Base-by-base conservation (phyloP, 2,113 vertebrate genomes). In the Tupaia tana region DNA sequence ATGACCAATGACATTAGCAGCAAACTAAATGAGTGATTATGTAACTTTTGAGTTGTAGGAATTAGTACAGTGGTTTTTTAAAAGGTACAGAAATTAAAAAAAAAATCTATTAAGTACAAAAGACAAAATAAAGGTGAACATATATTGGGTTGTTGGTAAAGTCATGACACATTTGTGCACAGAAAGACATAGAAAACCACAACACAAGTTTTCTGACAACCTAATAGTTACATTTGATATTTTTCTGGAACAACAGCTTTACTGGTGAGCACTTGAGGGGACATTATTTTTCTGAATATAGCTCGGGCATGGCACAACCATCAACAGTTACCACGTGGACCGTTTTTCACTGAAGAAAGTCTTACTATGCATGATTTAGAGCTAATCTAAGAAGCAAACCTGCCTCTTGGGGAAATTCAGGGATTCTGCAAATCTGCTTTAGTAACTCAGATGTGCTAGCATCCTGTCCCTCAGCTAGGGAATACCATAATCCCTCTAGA, bases 1-100 rank as follows among this genome's bases (percentile, higher is more conserved):
- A 95, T 61, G 75, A 84, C 75, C 74, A 89, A 96, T 25, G 74
- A 81, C 81, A 90, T 89, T 61, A 89, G 66, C 12, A 73, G 70
- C 70, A 94, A 94, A 27, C 19, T 59, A 91, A 86, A 90, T 92
- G 19, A 77, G 22, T 43, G 80, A 85, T 78, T 94, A 84, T 31
- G 1, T 80, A 89, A 91, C 70, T 61, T 54, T 52, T 19, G 4
- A 82, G n/a, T 25, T 80, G 27, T 27, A 90, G 20, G 85, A 93
- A 82, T 78, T 15, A 7, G 18, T 70, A 43, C 43, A 43, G 43
- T 43, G 43, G 43, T 43, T 43, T 43, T 93, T 20, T 27, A 63
- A 90, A 92, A 43, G 66, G 77, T 18, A 88, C 18, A 78, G 56
- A 78, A 82, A 43, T 43, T 81, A 43, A 80, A 73, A 89, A 64